Evolutionary conservation across 2,888 invertebrate genomes (phyloP).

Genomic region (Orthosia incerta): DNA sequence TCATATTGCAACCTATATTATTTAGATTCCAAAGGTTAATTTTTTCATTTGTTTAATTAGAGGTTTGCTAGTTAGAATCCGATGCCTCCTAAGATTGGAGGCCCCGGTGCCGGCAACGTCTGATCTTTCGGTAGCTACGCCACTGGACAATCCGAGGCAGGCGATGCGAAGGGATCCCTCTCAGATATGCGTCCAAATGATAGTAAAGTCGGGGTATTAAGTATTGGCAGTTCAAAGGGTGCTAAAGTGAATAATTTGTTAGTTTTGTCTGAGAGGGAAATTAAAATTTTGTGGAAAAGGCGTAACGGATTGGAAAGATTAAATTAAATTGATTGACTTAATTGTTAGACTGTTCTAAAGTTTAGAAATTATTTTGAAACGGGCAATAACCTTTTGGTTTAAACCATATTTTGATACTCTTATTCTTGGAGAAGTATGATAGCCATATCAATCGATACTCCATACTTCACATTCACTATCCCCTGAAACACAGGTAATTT

Average conservation of each 20-base stretch:
- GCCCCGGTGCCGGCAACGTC: too few species aligned
- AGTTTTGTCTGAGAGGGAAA: conserved; percentile 19
- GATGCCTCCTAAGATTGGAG: too few species aligned
- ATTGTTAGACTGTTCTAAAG: background rate
- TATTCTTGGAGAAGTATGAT: too few species aligned
- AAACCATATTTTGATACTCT: too few species aligned
- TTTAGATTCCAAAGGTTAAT: too few species aligned
- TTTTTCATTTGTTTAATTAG: too few species aligned
- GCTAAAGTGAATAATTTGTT: conserved; percentile 45
- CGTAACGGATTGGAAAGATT: background rate
- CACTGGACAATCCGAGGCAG: conserved; percentile 20
- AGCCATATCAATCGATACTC: background rate
- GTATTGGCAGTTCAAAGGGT: conserved; percentile 32
- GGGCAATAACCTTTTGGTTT: background rate
- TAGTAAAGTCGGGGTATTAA: conserved; percentile 43
- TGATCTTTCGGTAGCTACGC: too few species aligned
- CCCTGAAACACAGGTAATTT: too few species aligned
- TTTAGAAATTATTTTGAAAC: background rate
- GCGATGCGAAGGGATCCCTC: conserved; percentile 37
- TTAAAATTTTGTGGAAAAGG: background rate
- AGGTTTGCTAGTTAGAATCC: too few species aligned
- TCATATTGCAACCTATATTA: too few species aligned
- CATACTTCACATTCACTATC: too few species aligned
- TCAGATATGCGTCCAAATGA: conserved; percentile 24
- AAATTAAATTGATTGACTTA: conserved; percentile 7